Evolutionary conservation across 1,140 invertebrate species (phyloP), one percentile per base, ranked within the genome.

Genomic region (Aleiodes sp.): DNA sequence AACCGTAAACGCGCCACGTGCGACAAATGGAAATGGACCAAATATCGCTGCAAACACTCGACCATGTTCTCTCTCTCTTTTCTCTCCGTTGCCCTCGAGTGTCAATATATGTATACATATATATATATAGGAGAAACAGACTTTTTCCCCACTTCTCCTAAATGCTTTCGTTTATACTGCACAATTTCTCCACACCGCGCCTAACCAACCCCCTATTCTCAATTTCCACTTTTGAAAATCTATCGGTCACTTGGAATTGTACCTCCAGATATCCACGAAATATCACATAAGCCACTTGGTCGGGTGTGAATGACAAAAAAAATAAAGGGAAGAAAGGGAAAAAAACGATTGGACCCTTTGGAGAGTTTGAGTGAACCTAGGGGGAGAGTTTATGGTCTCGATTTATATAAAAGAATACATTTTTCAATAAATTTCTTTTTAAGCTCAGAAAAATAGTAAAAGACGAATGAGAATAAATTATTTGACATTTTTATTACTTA

Each of bases 21-120:
- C 82, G 79, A 68, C 82, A 81, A 85, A 85, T 85, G 84, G 84
- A 84, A 83, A 82, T 82, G 82, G 80, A 84, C 79, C 82, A 82
- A 83, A 80, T 82, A 83, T 84, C 80, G 80, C 77, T 78, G 81
- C 81, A 82, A 85, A 84, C 81, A 84, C 81, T 82, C 76, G 2
- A 59, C 56, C 28, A 31, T 31, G 28, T 12, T 28, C 28, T 6
- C 12, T 59, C 46, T 24, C 4, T 21, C 39, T 16, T 14, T 7
- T 12, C 39, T 2, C 39, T n/a, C n/a, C n/a, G n/a, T n/a, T n/a
- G n/a, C 46, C 46, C 16, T 9, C 70, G 77, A 79, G 81, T 82
- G 81, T 83, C 82, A 81, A 84, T 83, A 83, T 84, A 82, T 78
- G 80, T 78, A 76, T n/a, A 78, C 74, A 78, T 14, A 24, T 56